Conservation (phyloP, 2,888 invertebrate genomes). For the Hydrotaea diabolus region DNA sequence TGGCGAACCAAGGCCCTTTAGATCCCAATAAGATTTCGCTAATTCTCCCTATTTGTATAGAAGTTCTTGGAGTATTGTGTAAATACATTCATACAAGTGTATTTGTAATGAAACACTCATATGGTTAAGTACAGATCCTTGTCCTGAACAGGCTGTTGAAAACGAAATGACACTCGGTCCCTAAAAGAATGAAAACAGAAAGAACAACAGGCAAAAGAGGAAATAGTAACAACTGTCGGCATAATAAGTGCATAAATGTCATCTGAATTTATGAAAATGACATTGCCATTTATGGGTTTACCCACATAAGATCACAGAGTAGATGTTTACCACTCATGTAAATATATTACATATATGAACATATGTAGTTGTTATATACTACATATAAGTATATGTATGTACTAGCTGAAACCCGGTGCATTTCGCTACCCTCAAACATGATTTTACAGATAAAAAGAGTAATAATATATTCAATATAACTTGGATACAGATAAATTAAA, state of each 20-base stretch:
- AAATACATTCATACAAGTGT: neutral
- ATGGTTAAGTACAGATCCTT: neutral
- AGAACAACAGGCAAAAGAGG: neutral
- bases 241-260: constrained; percentile 64
- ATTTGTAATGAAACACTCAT: neutral
- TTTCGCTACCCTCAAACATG: too few relatives aligned
- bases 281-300: constrained; percentile 11
- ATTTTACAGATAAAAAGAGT: too few relatives aligned
- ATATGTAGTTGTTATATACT: neutral
- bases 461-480: too few relatives aligned
- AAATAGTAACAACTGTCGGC: constrained; percentile 53
- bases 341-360: neutral
- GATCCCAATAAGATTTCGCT: too few relatives aligned
- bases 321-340: neutral
- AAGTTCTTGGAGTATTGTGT: too few relatives aligned
- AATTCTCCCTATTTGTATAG: too few relatives aligned
- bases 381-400: too few relatives aligned
- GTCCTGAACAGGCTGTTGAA: constrained; percentile 14
- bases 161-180: neutral
- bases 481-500: too few relatives aligned
- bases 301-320: neutral
- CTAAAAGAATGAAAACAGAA: neutral
- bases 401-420: too few relatives aligned
- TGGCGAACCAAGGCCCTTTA: too few relatives aligned
- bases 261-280: constrained; percentile 31